These are phyloP conservation scores for Heliconius charithonia DNA, from an alignment of 2,888 invertebrate genomes.

Conservation along the genomic window DNA sequence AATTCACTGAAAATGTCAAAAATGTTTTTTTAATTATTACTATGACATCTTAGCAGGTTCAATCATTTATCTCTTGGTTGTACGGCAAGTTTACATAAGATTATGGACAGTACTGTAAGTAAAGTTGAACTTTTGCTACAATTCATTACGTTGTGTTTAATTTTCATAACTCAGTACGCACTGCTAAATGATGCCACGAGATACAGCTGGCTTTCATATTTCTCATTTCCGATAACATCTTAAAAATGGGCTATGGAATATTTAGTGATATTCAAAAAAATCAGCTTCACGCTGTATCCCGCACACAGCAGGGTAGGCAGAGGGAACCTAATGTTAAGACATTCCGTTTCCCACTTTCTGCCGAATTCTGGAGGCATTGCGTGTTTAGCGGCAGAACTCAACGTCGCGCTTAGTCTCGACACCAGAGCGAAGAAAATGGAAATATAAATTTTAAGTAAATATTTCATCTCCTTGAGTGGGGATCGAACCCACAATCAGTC, in stretches of 20 bases:
- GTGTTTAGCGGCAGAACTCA: too few relatives aligned
- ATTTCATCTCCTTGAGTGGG: too few relatives aligned
- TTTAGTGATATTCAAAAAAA: too few relatives aligned
- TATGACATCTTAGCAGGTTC: not conserved
- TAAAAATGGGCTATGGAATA: conserved; percentile 54
- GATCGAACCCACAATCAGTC: too few relatives aligned
- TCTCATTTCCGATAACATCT: conserved; percentile 55
- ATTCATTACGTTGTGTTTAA: conserved; percentile 18
- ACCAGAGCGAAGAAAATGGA: too few relatives aligned
- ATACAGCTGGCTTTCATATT: conserved; percentile 61
- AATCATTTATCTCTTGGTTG: not conserved
- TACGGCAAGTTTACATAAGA: conserved; percentile 7
- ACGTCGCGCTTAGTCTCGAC: too few relatives aligned
- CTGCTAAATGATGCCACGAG: conserved; percentile 61
- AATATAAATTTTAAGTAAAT: too few relatives aligned
- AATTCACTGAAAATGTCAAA: not conserved
- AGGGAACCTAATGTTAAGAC: too few relatives aligned
- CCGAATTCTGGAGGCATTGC: too few relatives aligned
- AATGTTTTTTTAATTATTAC: not conserved
- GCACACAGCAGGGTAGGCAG: too few relatives aligned
- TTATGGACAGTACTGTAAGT: not conserved
- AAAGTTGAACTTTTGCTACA: conserved; percentile 11
- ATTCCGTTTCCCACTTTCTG: too few relatives aligned
- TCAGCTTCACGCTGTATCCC: too few relatives aligned
- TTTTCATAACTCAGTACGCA: not conserved